Evolutionary conservation across 2,113 vertebrate species (phyloP).

Genomic region (Oceanites oceanicus): DNA sequence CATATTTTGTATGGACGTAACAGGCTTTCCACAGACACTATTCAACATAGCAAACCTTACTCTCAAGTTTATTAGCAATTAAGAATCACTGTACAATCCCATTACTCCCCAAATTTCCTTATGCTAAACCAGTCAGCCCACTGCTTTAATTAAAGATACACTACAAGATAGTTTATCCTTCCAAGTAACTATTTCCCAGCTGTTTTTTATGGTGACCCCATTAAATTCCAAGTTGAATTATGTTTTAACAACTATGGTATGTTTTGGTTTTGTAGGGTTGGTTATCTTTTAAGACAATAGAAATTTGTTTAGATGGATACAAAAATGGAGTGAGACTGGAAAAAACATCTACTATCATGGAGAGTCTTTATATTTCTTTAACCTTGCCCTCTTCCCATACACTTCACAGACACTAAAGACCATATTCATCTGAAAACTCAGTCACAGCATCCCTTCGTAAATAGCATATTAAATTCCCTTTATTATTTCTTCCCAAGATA

Average conservation of each 20-base stretch:
- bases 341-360: neutral
- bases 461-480: neutral
- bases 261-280: neutral
- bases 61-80: neutral
- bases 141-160: neutral
- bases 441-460: neutral
- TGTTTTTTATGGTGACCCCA: neutral
- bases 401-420: neutral
- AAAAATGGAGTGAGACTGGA: neutral
- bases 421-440: neutral
- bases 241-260: neutral
- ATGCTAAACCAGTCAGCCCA: neutral
- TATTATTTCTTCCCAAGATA: neutral
- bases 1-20: neutral
- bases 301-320: neutral
- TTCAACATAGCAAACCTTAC: neutral
- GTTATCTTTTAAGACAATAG: neutral
- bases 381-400: neutral
- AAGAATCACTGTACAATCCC: neutral
- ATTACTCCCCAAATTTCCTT: neutral
- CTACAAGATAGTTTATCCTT: neutral
- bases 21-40: neutral
- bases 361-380: neutral
- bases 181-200: neutral
- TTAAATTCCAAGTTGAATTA: neutral